Base-by-base conservation (phyloP, 2,113 vertebrate genomes). In the Alces alces region DNA sequence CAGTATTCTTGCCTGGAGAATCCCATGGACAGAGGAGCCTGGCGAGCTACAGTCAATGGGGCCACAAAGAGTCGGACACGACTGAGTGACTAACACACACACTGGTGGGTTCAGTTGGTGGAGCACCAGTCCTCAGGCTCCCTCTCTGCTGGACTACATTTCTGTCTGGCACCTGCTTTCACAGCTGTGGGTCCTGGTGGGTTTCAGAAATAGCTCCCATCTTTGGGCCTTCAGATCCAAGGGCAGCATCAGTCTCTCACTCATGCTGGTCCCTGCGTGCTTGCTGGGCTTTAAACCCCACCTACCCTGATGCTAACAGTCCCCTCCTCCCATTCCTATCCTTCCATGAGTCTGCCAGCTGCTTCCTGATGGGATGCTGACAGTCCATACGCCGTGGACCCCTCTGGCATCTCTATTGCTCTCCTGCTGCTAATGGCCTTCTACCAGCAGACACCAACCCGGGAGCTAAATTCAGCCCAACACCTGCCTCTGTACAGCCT, bases 341-440 rank as follows among this genome's bases (percentile, higher is more conserved):
- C 2, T 8, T 60, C 61, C 55, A 8, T 16, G n/a, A n/a, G 43
- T 36, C 28, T 2, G 9, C 82, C 47, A 23, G 27, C 87, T 94
- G 93, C 70, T 73, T 89, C 28, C 70, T 87, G 60, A 28, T 25
- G 14, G 7, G 13, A 13, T 3, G 2, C 50, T 55, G 47, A 45
- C 17, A 27, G 15, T 30, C 6, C 7, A 25, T 1, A 2, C 3
- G 3, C 39, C 0, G 1, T 2, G 19, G 1, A 5, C 11, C 14
- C 54, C 28, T 14, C 30, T 39, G 86, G 52, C 21, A 33, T 17
- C 82, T 36, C 13, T 12, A 16, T 33, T 19, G 14, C 12, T 33
- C 19, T 43, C 23, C 57, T 60, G 7, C 50, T 21, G 47, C 54
- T n/a, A 39, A 47, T 5, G 2, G 43, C 15, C 45, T 50, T 47